Conservation (phyloP, 2,888 invertebrate genomes). For the Phlogophora meticulosa region DNA sequence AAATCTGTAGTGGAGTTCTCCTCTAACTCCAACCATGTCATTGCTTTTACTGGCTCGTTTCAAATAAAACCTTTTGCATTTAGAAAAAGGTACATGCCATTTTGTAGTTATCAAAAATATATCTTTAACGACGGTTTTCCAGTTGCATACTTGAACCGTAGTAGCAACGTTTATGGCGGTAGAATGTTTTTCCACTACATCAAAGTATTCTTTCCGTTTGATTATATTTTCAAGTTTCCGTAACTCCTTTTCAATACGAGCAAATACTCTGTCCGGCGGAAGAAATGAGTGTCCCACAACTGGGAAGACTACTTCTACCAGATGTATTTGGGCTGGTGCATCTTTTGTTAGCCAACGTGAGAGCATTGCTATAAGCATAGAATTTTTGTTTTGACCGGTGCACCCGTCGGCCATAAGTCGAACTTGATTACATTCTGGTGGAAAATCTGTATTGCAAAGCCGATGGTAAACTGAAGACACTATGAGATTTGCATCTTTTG, state of each 20-base stretch:
- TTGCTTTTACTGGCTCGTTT: slow-evolving; percentile 47
- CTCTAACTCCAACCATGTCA: slow-evolving; percentile 45
- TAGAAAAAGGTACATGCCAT: slow-evolving; percentile 56
- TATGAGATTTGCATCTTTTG: slow-evolving; percentile 48
- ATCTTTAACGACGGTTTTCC: slow-evolving; percentile 43
- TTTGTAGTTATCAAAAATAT: slow-evolving; percentile 43
- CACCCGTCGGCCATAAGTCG: slow-evolving; percentile 21
- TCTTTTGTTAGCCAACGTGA: slow-evolving; percentile 18
- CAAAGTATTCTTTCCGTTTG: slow-evolving; percentile 39
- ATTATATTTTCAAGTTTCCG: slow-evolving; percentile 39
- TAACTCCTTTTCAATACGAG: slow-evolving; percentile 39
- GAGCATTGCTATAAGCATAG: slow-evolving; percentile 29
- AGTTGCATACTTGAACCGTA: slow-evolving; percentile 37
- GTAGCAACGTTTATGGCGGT: slow-evolving; percentile 45
- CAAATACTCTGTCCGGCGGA: slow-evolving; percentile 44
- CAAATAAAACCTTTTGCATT: slow-evolving; percentile 60
- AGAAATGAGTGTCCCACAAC: slow-evolving; percentile 50
- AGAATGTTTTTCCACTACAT: slow-evolving; percentile 41
- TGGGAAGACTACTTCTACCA: slow-evolving; percentile 37
- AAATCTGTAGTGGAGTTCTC: slow-evolving; percentile 47
- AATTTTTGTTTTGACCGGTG: slow-evolving; percentile 35
- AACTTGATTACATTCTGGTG: slow-evolving; percentile 30
- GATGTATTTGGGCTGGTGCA: slow-evolving; percentile 23
- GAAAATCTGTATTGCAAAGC: slow-evolving; percentile 21
- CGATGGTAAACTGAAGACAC: slow-evolving; percentile 46